Evolutionary conservation across 2,797 vertebrate genomes (phyloP).

Genomic region (Anniella stebbinsi): DNA sequence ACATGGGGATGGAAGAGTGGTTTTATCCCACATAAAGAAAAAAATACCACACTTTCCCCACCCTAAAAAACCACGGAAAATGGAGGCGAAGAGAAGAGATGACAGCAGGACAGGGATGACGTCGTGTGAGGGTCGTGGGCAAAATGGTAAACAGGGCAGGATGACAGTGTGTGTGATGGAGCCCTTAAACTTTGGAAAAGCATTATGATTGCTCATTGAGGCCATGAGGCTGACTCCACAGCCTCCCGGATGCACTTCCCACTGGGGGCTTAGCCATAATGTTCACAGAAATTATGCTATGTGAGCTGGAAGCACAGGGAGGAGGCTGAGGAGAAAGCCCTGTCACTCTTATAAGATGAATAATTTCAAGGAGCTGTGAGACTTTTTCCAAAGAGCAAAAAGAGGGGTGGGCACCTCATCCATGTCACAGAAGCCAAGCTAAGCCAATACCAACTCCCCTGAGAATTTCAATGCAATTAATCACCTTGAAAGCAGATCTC

Average conservation of each 20-base stretch:
- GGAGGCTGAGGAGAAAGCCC: not conserved
- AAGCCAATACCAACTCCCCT: not conserved
- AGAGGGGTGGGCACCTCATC: not conserved
- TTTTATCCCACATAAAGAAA: too few relatives aligned
- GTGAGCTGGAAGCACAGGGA: not conserved
- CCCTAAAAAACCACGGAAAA: too few relatives aligned
- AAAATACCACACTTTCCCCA: too few relatives aligned
- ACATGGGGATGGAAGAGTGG: too few relatives aligned
- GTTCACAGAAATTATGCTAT: not conserved
- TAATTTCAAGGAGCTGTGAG: not conserved
- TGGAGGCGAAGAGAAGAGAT: too few relatives aligned
- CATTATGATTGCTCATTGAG: not conserved
- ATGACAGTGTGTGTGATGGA: too few relatives aligned
- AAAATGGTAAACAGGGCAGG: too few relatives aligned
- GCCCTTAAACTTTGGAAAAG: not conserved
- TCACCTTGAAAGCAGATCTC: not conserved
- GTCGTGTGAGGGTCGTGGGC: too few relatives aligned
- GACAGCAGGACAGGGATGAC: too few relatives aligned
- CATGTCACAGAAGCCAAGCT: not conserved
- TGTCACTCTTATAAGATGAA: not conserved
- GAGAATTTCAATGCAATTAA: not conserved
- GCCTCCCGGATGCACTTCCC: not conserved
- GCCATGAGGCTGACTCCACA: not conserved
- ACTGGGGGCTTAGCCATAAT: not conserved
- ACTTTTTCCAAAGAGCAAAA: not conserved